A percentile compares a stretch with the other conserved stretches of the same genome.
phyloP scores from a whole-genome alignment of 2,888 invertebrate species.

The Bimastos eiseni region DNA sequence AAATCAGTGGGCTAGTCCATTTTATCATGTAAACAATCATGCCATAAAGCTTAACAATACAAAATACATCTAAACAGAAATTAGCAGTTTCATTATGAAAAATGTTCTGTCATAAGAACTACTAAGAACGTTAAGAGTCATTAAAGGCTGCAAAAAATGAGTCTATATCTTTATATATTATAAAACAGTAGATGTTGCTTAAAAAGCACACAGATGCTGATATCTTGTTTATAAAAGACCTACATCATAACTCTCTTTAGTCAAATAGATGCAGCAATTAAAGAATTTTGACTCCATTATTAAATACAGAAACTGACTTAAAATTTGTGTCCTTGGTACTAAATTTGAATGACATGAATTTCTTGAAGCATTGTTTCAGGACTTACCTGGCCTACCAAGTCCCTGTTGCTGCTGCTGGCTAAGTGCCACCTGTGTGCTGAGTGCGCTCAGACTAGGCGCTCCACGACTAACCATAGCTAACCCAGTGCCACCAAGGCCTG shows the following conservation, averaged over 20 bases:
- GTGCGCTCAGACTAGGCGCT: slow-evolving; percentile 48
- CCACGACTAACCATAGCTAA: slow-evolving; percentile 41
- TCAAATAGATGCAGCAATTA: not conserved
- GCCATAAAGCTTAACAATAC: not conserved
- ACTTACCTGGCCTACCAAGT: slow-evolving; percentile 8
- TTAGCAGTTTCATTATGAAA: not conserved
- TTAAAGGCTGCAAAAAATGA: too few species aligned
- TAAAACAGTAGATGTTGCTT: not conserved
- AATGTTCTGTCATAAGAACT: not conserved
- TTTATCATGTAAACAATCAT: not conserved
- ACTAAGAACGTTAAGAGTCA: not conserved
- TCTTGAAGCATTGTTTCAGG: not conserved
- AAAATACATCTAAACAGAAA: not conserved
- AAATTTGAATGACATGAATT: not conserved
- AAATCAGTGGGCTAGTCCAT: too few species aligned
- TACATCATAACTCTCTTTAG: not conserved
- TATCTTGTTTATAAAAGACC: not conserved
- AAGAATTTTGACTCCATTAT: not conserved
- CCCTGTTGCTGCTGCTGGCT: slow-evolving; percentile 28
- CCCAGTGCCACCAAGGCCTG: slow-evolving; percentile 3
- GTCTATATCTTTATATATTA: not conserved
- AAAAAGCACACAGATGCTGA: not conserved
- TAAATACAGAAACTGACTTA: not conserved
- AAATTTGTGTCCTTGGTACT: not conserved
- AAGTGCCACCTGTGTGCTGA: slow-evolving; percentile 47